Evolutionary conservation across 2,797 vertebrate species (phyloP).

Genomic region (Xiphorhynchus erythropygius): DNA sequence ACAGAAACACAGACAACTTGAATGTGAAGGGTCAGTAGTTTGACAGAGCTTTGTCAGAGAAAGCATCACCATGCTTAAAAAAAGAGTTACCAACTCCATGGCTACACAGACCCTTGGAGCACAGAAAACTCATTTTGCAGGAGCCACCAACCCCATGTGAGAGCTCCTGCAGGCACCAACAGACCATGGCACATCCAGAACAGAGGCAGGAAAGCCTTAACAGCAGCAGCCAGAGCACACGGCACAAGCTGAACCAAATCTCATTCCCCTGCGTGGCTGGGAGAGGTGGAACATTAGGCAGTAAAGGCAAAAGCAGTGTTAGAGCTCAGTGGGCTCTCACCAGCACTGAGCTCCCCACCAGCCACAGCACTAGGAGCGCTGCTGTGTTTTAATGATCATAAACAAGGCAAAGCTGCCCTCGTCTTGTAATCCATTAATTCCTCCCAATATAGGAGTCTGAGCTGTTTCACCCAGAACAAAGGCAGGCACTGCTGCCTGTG

Average conservation of each 20-base stretch:
- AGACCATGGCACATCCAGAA: not conserved
- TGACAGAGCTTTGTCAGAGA: not conserved
- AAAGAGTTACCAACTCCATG: not conserved
- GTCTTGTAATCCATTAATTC: not conserved
- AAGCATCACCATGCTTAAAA: not conserved
- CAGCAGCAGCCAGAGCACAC: rapidly evolving
- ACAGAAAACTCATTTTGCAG: not conserved
- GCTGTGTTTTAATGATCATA: not conserved
- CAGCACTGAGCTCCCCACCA: not conserved
- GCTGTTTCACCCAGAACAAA: not conserved
- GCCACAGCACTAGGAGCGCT: rapidly evolving
- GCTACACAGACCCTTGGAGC: not conserved
- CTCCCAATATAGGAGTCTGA: not conserved
- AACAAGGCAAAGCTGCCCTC: not conserved
- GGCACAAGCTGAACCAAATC: not conserved
- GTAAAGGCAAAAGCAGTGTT: rapidly evolving
- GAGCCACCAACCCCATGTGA: not conserved
- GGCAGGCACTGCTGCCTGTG: not conserved
- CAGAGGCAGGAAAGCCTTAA: not conserved
- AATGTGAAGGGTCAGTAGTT: not conserved
- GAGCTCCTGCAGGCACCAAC: not conserved
- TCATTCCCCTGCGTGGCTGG: rapidly evolving
- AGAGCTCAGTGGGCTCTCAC: not conserved
- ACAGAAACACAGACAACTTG: not conserved
- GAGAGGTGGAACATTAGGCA: not conserved